Base-by-base conservation (phyloP, 1,140 invertebrate genomes). In the Pogonognathellus flavescens region DNA sequence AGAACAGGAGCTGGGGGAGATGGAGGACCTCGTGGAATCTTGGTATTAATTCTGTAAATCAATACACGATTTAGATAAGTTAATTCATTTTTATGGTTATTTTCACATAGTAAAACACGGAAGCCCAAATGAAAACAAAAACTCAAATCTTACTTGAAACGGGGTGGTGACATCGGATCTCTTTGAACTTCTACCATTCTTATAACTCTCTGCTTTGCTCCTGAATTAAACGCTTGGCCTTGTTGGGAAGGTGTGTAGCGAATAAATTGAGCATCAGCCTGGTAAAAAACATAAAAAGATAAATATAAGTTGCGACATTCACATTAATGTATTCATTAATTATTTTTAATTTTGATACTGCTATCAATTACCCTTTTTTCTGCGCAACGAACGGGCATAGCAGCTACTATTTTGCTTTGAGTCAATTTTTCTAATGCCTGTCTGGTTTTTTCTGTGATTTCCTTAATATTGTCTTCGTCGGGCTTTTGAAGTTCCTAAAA, bases 151-250 rank as follows among this genome's bases (percentile, higher is more conserved):
- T 88, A 92, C 92, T 97, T 97, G 91, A 99, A 99, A 90, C 97
- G 95, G 0, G 99, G 98, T 10, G 99, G 98, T 91, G 99, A 98
- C 94, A 99, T 97, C 0, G 99, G 99, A 93, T 99, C 99, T 88
- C 96, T 94, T 90, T 98, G 97, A 6, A 95, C 95, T 90, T 99
- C 97, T 0, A 98, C 96, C 94, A 99, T 96, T 89, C 97, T 93
- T 87, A 99, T 99, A 49, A 99, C 97, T 70, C 98, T 93, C 90
- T 99, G 98, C 90, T 99, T 98, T 11, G 98, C 97, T 1, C 98
- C 98, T 0, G 97, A 99, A 91, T 99, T 99, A 89, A 97, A 99
- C 0, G 95, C 94, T 50, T 95, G 94, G 0, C 98, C 97, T 92
- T 99, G 97, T 90, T 99, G 97, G 0, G 97, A 97, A 0, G 99